Conservation (phyloP, 2,888 invertebrate genomes). For the Zeuzera pyrina region DNA sequence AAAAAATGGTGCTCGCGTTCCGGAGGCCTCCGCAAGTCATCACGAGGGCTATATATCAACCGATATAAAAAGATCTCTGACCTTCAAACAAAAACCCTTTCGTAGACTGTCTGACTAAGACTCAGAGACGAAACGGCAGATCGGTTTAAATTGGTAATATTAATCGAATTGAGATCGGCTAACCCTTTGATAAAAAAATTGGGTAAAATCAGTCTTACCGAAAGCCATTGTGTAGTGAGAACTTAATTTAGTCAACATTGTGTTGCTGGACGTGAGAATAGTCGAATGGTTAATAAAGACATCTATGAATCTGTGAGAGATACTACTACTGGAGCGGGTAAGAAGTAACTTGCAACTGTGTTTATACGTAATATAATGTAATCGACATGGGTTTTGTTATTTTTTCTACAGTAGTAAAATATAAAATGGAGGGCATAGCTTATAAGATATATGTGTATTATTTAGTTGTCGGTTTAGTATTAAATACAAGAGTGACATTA, state of each 20-base stretch:
- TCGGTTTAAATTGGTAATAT: constrained; percentile 36
- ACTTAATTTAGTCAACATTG: constrained; percentile 63
- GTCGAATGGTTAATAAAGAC: constrained; percentile 56
- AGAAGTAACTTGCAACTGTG: constrained; percentile 1
- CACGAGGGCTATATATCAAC: constrained; percentile 41
- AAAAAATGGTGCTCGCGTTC: constrained; percentile 67
- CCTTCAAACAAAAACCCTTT: constrained; percentile 27
- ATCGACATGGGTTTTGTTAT: too few relatives aligned
- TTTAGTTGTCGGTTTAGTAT: too few relatives aligned
- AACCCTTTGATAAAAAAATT: constrained; percentile 68
- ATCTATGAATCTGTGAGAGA: too few relatives aligned
- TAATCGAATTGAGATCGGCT: constrained; percentile 69
- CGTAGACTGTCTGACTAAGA: constrained; percentile 17
- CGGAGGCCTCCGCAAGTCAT: constrained; percentile 68
- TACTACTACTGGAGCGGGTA: too few relatives aligned
- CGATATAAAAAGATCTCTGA: constrained; percentile 39
- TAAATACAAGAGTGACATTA: too few relatives aligned
- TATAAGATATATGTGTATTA: too few relatives aligned
- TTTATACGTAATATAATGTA: too few relatives aligned
- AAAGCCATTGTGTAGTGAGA: constrained; percentile 66
- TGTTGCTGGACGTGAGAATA: constrained; percentile 42
- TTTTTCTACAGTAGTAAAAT: too few relatives aligned
- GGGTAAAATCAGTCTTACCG: constrained; percentile 59
- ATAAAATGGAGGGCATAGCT: too few relatives aligned
- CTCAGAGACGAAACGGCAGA: constrained; percentile 18